Percentiles rank a stretch among this genome's conserved stretches.
These are phyloP conservation scores for Odontomyia ornata DNA, from an alignment of 2,888 invertebrate genomes.

Conservation along the genomic window DNA sequence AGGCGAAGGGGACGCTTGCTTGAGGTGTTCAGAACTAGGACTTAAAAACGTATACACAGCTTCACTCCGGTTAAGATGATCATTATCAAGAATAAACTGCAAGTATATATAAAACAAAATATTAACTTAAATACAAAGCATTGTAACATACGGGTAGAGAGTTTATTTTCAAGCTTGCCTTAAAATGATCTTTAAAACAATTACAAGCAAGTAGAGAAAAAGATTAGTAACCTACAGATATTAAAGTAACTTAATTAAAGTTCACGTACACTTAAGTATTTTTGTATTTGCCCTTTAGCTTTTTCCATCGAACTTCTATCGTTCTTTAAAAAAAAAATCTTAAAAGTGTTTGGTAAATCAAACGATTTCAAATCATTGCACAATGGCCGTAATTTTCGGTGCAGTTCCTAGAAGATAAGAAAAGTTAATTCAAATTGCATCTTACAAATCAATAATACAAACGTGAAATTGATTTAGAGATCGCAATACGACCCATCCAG, in stretches of 20 bases:
- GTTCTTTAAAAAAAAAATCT: constrained; percentile 83
- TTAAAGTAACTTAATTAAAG: too few species aligned
- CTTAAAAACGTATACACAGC: constrained; percentile 91
- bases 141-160: background rate
- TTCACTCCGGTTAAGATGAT: constrained; percentile 86
- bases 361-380: constrained; percentile 82
- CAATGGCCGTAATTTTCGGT: constrained; percentile 83
- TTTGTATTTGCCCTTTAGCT: constrained; percentile 83
- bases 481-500: constrained; percentile 74
- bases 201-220: too few species aligned
- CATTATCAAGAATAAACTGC: constrained; percentile 87
- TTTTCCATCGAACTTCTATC: constrained; percentile 83
- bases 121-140: background rate
- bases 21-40: constrained; percentile 88
- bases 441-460: constrained; percentile 47
- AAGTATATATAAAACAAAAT: background rate
- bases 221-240: too few species aligned
- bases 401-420: constrained; percentile 76
- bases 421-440: constrained; percentile 17
- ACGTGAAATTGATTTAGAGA: constrained; percentile 73
- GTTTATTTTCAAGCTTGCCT: background rate
- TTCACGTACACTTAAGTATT: constrained; percentile 83
- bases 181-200: too few species aligned
- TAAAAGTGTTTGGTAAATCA: constrained; percentile 84
- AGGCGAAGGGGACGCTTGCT: constrained; percentile 78